phyloP scores from a whole-genome alignment of 2,113 vertebrate species.

The Hippocampus abdominalis region DNA sequence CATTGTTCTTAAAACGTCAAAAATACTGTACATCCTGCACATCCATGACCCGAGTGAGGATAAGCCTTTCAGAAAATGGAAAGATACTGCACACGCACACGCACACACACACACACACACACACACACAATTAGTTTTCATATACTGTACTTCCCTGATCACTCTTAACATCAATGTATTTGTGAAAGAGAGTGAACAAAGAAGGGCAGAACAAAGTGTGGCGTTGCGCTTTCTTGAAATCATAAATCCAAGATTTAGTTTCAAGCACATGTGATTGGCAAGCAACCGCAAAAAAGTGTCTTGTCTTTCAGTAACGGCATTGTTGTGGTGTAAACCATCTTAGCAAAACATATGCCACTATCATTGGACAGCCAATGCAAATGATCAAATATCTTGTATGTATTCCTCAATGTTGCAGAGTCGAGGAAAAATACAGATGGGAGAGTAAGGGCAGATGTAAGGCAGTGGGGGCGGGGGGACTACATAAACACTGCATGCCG shows the following conservation, averaged over 20 bases:
- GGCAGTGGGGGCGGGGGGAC: neutral
- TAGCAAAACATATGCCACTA: neutral
- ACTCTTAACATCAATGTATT: neutral
- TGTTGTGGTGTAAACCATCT: neutral
- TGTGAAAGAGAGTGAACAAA: neutral
- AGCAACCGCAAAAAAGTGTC: neutral
- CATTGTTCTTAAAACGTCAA: constrained; percentile 27
- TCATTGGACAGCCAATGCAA: neutral
- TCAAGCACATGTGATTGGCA: neutral
- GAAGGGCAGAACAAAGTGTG: neutral
- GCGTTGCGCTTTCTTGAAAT: neutral
- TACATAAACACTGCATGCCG: neutral
- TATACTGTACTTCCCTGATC: neutral
- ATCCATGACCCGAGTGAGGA: too few species aligned
- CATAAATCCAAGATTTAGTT: too few species aligned
- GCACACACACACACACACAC: too few species aligned
- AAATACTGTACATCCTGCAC: neutral
- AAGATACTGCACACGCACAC: too few species aligned
- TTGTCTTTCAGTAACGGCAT: neutral
- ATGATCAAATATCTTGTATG: neutral
- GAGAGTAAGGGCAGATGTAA: neutral
- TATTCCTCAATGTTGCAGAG: neutral
- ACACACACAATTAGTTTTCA: neutral
- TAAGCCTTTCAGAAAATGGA: too few species aligned
- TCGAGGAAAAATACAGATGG: neutral